Evolutionary conservation across 1,140 invertebrate genomes (phyloP).

Genomic region (Hycleus cichorii): DNA sequence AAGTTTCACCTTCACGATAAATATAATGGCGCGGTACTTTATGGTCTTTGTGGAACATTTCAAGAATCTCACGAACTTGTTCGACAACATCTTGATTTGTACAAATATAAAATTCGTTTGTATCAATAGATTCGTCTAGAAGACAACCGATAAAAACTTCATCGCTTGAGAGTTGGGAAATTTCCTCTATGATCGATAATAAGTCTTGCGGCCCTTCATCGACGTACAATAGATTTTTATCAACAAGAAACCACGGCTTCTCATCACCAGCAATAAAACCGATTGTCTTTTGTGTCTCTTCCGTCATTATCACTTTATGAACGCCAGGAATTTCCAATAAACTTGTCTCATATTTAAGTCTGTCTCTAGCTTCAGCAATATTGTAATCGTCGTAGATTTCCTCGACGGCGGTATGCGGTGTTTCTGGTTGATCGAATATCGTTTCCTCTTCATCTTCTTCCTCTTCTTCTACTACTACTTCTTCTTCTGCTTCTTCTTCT

Average conservation of each 20-base stretch:
- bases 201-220: slow-evolving; percentile 49
- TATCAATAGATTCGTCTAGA: slow-evolving; percentile 46
- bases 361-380: no score
- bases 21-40: slow-evolving; percentile 56
- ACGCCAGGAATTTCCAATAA: slow-evolving; percentile 31
- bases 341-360: no score
- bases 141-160: slow-evolving; percentile 62
- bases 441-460: no score
- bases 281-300: slow-evolving; percentile 44
- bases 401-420: no score
- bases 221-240: slow-evolving; percentile 55
- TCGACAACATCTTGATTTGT: slow-evolving; percentile 46
- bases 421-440: no score
- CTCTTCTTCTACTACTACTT: no score
- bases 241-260: slow-evolving; percentile 61
- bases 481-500: no score
- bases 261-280: slow-evolving; percentile 49
- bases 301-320: slow-evolving; percentile 33
- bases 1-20: slow-evolving; percentile 49
- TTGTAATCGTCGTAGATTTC: no score
- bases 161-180: slow-evolving; percentile 47
- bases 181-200: slow-evolving; percentile 44
- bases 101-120: slow-evolving; percentile 62
- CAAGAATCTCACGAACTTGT: slow-evolving; percentile 44
- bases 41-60: slow-evolving; percentile 52